Evolutionary conservation across 2,797 vertebrate species (phyloP), one percentile per base, ranked within the genome.

Genomic region (Brotula barbata): DNA sequence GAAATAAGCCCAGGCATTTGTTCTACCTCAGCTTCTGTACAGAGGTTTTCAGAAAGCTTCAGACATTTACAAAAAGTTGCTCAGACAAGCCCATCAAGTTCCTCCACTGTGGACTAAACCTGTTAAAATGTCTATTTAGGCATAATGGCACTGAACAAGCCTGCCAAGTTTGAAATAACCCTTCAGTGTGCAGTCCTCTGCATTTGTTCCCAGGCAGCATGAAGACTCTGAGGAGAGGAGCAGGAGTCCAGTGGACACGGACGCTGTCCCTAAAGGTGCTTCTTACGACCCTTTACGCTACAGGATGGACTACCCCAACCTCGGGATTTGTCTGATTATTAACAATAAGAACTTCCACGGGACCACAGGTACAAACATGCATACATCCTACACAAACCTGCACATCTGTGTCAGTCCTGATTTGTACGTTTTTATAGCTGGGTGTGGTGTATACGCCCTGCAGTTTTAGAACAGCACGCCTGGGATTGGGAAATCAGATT

Each of bases 331-430:
- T 49, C 48, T 89, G 36, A 78, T 89, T 0, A 85, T 89, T 73
- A 89, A 88, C 79, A 88, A 89, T 33, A 87, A 88, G 78, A 86
- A 87, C 72, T 87, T 89, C 40, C 0, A 73, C 20, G 2, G 0
- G 0, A 16, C 1, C 19, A 81, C 63, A 40, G 1, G 82, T 87
- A 81, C 53, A 33, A 17, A 33, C 39, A 15, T 20, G 1, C 25
- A 10, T 16, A 44, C 25, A 45, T 4, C 15, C 13, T 12, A 20
- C 49, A 37, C 16, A 23, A 43, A 2, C 17, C 6, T 7, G 25
- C 13, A 16, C 12, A 22, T 21, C 7, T 15, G 10, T 31, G 23
- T 17, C 20, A 36, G 34, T 31, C 31, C 31, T 7, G 5, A 2
- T 33, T 10, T 2, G 9, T 28, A 8, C 25, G 25, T 4, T 28